Conservation (phyloP, 1,140 invertebrate genomes). For the Aradophagus sp. region DNA sequence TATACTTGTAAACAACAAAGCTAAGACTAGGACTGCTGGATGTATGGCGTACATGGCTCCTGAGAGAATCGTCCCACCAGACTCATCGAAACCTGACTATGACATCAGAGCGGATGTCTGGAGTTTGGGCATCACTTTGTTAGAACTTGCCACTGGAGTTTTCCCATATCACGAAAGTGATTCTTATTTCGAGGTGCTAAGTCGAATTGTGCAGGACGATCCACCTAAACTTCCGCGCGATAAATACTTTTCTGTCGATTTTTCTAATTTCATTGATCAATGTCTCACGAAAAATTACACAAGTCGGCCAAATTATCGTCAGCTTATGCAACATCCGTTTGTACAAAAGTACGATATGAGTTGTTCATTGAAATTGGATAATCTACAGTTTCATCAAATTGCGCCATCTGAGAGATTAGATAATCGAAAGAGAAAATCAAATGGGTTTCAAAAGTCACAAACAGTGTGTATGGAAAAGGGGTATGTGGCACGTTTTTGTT, state of each 20-base stretch:
- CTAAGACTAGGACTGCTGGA: slow-evolving; percentile 95
- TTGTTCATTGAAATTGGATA: slow-evolving; percentile 62
- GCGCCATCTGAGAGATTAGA: too few relatives aligned
- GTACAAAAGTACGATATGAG: slow-evolving; percentile 84
- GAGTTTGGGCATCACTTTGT: slow-evolving; percentile 97
- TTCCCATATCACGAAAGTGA: slow-evolving; percentile 96
- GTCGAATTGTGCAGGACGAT: slow-evolving; percentile 90
- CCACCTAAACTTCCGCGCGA: slow-evolving; percentile 87
- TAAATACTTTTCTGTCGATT: slow-evolving; percentile 78
- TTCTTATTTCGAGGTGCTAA: slow-evolving; percentile 94
- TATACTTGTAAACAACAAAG: slow-evolving; percentile 96
- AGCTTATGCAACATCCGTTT: slow-evolving; percentile 92
- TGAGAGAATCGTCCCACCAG: slow-evolving; percentile 94
- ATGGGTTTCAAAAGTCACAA: too few relatives aligned
- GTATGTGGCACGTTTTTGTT: too few relatives aligned
- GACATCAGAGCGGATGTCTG: slow-evolving; percentile 99
- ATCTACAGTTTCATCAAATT: slow-evolving; percentile 69
- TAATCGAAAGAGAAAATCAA: too few relatives aligned
- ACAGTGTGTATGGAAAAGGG: too few relatives aligned
- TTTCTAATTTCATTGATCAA: slow-evolving; percentile 73
- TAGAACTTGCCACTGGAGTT: slow-evolving; percentile 91
- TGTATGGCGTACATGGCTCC: slow-evolving; percentile 99
- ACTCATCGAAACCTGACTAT: slow-evolving; percentile 92
- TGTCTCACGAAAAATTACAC: slow-evolving; percentile 96
- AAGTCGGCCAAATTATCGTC: slow-evolving; percentile 94